Percentiles rank a stretch among this genome's conserved stretches.
Evolutionary conservation across 2,113 vertebrate species (phyloP).

Genomic region (Saiga tatarica): DNA sequence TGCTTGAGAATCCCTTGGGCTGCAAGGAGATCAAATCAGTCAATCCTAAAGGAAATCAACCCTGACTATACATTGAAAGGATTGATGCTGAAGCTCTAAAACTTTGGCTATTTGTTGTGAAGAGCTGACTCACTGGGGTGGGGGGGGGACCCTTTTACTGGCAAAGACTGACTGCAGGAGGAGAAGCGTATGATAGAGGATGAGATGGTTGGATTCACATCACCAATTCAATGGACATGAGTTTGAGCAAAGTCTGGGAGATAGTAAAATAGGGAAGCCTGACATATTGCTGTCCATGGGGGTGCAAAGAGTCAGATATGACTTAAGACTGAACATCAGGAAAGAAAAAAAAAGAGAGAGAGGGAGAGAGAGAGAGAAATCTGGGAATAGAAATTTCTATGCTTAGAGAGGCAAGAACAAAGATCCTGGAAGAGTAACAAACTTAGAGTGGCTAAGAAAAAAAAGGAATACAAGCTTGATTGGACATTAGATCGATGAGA

Average conservation of each 20-base stretch:
- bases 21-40: not conserved
- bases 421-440: not conserved
- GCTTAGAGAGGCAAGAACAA: not conserved
- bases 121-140: not conserved
- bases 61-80: not conserved
- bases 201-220: not conserved
- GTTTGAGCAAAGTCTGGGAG: not conserved
- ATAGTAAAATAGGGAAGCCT: not conserved
- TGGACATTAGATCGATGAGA: not conserved
- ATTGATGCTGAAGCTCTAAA: not conserved
- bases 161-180: not conserved
- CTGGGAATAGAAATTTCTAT: not conserved
- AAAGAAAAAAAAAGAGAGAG: too few relatives aligned
- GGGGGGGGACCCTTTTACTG: not conserved
- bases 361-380: not conserved
- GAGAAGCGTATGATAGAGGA: not conserved
- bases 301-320: not conserved
- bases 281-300: not conserved
- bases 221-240: not conserved
- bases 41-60: not conserved
- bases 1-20: not conserved
- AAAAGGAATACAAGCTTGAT: not conserved
- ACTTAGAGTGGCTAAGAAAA: not conserved
- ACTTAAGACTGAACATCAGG: not conserved
- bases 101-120: not conserved